phyloP scores from a whole-genome alignment of 2,888 invertebrate genomes.

The Pristionchus fissidentatus region DNA sequence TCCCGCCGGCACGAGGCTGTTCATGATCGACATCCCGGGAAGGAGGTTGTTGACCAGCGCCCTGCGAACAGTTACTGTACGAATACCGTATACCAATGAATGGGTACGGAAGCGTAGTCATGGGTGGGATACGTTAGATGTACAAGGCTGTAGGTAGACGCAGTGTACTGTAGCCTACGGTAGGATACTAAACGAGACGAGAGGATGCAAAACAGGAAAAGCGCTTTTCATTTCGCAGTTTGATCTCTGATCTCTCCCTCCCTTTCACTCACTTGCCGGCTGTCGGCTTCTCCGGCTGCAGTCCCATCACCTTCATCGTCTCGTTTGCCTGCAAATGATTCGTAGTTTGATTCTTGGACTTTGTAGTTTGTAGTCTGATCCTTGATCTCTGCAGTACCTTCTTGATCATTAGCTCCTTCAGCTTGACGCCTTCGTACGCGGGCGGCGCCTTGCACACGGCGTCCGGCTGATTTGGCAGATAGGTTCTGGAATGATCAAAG shows the following conservation, averaged over 20 bases:
- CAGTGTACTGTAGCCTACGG: background rate
- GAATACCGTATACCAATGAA: background rate
- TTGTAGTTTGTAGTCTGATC: background rate
- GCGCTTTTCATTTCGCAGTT: background rate
- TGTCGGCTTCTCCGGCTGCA: constrained; percentile 37
- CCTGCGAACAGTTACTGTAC: background rate
- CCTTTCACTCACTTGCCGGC: background rate
- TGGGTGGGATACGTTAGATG: too few relatives aligned
- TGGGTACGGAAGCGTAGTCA: too few relatives aligned
- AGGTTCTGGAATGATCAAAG: constrained; percentile 53
- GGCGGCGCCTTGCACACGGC: constrained; percentile 69
- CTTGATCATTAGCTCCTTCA: constrained; percentile 75
- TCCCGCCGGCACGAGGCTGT: constrained; percentile 35
- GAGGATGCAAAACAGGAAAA: too few relatives aligned
- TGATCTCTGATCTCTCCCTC: background rate
- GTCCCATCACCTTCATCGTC: constrained; percentile 57
- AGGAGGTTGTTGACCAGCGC: constrained; percentile 20
- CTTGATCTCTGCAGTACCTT: constrained; percentile 52
- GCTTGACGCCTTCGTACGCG: constrained; percentile 61
- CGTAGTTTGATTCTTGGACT: constrained; percentile 3
- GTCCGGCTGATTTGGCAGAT: constrained; percentile 72
- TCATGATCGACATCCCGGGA: constrained; percentile 27
- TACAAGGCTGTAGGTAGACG: too few relatives aligned
- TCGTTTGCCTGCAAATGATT: constrained; percentile 64
- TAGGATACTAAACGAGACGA: too few relatives aligned